These are phyloP conservation scores for Acrossocheilus wenchowensis DNA, from an alignment of 2,797 vertebrate genomes.

Conservation along the genomic window DNA sequence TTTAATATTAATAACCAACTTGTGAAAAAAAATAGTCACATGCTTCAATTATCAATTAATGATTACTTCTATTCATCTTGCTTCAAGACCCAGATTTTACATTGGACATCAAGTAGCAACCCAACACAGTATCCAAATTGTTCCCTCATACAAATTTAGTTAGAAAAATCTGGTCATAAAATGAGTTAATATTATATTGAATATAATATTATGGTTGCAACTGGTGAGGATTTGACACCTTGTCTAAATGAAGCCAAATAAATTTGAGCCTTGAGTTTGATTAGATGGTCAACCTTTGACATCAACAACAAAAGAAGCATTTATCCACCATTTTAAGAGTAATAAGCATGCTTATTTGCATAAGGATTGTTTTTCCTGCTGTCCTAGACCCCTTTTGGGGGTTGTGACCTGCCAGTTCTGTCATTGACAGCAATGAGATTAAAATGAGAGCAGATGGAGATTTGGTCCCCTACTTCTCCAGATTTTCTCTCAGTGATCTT, in stretches of 20 bases:
- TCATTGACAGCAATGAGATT: background rate
- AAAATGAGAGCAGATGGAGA: background rate
- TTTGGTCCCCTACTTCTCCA: background rate
- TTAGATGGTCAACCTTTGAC: background rate
- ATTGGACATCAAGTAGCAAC: background rate
- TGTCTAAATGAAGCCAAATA: background rate
- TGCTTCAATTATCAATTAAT: background rate
- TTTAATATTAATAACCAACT: constrained; percentile 1
- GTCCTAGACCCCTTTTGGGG: background rate
- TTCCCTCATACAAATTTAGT: background rate
- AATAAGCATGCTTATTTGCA: background rate
- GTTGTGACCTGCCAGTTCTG: background rate
- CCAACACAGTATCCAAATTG: background rate
- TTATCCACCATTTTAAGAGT: background rate
- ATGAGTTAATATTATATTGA: too few relatives aligned
- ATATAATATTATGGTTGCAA: background rate
- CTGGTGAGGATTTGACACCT: background rate
- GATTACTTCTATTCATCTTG: background rate
- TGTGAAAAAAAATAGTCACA: too few relatives aligned
- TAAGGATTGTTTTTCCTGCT: background rate
- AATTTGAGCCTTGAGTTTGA: background rate
- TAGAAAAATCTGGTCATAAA: background rate
- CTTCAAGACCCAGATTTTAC: background rate
- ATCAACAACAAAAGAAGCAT: background rate
- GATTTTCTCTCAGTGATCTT: background rate